A percentile compares a stretch with the other conserved stretches of the same genome.
phyloP scores from a whole-genome alignment of 2,797 vertebrate genomes.

The Tauraco hartlaubi region DNA sequence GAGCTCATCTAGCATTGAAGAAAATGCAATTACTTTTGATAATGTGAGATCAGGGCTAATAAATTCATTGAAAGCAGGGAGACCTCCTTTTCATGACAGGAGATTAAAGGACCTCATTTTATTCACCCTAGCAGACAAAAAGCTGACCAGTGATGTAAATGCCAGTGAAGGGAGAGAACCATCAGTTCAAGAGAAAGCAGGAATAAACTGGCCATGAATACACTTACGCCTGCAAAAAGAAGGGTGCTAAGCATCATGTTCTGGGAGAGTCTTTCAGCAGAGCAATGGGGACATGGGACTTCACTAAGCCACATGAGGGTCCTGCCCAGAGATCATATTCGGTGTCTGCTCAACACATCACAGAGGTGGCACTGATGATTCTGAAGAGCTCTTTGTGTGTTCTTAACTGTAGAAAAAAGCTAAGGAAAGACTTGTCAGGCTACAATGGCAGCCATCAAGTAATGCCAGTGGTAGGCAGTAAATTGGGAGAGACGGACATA shows the following conservation, averaged over 20 bases:
- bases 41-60: neutral
- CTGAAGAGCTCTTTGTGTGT: neutral
- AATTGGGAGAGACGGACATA: neutral
- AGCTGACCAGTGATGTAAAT: neutral
- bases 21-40: neutral
- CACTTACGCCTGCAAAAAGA: neutral
- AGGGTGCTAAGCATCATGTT: neutral
- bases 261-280: neutral
- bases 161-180: neutral
- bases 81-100: neutral
- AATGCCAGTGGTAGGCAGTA: neutral
- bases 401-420: neutral
- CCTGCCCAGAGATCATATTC: neutral
- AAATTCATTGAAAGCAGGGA: neutral
- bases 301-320: neutral
- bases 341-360: neutral
- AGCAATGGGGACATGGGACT: fast-evolving
- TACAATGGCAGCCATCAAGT: neutral
- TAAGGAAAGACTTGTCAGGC: neutral
- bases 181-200: neutral
- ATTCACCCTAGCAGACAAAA: neutral
- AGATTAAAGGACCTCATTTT: neutral
- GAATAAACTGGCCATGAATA: neutral
- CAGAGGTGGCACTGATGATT: neutral
- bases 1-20: neutral